phyloP scores from a whole-genome alignment of 2,888 invertebrate genomes.

The Troides oblongomaculatus region DNA sequence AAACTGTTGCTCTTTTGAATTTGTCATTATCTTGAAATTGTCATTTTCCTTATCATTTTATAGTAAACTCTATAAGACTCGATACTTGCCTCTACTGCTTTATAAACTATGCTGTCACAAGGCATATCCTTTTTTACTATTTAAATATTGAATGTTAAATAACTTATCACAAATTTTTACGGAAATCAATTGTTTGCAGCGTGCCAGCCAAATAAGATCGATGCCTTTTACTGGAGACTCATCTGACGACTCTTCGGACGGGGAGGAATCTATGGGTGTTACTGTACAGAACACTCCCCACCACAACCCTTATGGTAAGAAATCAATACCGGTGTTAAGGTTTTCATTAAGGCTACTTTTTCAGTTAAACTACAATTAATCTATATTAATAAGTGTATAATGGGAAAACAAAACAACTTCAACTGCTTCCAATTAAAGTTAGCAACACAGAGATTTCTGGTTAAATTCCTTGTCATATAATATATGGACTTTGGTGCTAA shows the following conservation, averaged over 20 bases:
- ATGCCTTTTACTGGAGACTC: constrained; percentile 98
- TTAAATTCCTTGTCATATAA: too few relatives aligned
- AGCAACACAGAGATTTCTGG: too few relatives aligned
- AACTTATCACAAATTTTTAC: background rate
- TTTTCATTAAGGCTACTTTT: background rate
- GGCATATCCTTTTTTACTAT: background rate
- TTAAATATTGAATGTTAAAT: background rate
- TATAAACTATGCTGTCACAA: too few relatives aligned
- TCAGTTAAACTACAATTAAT: background rate
- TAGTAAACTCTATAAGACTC: too few relatives aligned
- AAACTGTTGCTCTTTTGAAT: too few relatives aligned
- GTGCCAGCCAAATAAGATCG: constrained; percentile 96
- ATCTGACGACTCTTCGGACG: constrained; percentile 96
- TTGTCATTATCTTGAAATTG: too few relatives aligned
- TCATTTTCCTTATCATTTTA: too few relatives aligned
- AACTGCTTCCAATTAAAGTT: too few relatives aligned
- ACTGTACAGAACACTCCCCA: constrained; percentile 74
- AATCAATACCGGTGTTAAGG: constrained; percentile 18
- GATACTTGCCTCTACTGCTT: too few relatives aligned
- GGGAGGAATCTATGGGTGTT: constrained; percentile 86
- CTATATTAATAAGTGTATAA: too few relatives aligned
- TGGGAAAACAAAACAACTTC: too few relatives aligned
- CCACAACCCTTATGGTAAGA: constrained; percentile 66
- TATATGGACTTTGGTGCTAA: too few relatives aligned
- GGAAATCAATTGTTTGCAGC: constrained; percentile 67